A percentile compares a stretch with the other conserved stretches of the same genome.
These are phyloP conservation scores for Drepana falcataria DNA, from an alignment of 2,888 invertebrate species.

Conservation along the genomic window DNA sequence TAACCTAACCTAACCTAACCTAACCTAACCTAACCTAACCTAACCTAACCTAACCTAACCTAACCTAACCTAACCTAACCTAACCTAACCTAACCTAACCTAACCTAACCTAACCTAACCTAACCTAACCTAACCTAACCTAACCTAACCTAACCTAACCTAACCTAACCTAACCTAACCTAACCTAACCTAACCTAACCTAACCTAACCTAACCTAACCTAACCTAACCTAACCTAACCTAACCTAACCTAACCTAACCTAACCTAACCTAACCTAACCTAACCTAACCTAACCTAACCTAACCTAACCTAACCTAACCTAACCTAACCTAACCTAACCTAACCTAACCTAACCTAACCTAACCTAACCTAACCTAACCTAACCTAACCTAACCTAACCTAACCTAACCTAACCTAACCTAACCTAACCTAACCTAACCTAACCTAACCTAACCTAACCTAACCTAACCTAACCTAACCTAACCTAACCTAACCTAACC, in stretches of 20 bases:
- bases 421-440: slow-evolving; percentile 19
- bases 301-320: slow-evolving; percentile 17
- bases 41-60: slow-evolving; percentile 14
- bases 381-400: slow-evolving; percentile 19
- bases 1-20: slow-evolving; percentile 11
- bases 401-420: slow-evolving; percentile 19
- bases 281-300: slow-evolving; percentile 16
- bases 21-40: slow-evolving; percentile 20
- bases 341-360: slow-evolving; percentile 18
- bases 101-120: slow-evolving; percentile 12
- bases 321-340: slow-evolving; percentile 15
- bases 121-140: slow-evolving; percentile 10
- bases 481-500: slow-evolving; percentile 7
- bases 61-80: slow-evolving; percentile 14
- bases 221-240: slow-evolving; percentile 3
- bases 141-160: slow-evolving; percentile 18
- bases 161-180: slow-evolving; percentile 16
- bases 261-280: slow-evolving; percentile 8
- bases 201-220: slow-evolving; percentile 6
- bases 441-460: slow-evolving; percentile 18
- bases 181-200: slow-evolving; percentile 11
- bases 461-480: slow-evolving; percentile 12
- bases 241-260: slow-evolving; percentile 4
- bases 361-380: slow-evolving; percentile 19
- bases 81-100: slow-evolving; percentile 13